phyloP scores from a whole-genome alignment of 2,888 invertebrate genomes.

The Chrysodeixis includens region DNA sequence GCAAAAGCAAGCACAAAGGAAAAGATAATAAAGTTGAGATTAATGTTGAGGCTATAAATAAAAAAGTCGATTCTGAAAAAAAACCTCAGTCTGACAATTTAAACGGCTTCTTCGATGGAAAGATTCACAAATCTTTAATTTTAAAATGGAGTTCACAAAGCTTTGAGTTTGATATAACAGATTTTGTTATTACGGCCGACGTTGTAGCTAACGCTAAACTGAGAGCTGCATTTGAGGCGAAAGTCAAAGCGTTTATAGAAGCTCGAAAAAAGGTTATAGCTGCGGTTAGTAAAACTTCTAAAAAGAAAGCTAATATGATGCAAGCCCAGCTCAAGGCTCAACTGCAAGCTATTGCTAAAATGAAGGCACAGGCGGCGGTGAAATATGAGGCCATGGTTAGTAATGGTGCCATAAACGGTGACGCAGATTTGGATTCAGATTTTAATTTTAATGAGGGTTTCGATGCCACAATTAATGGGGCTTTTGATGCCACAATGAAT shows the following conservation, averaged over 20 bases:
- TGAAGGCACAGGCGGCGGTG: not conserved
- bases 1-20: not conserved
- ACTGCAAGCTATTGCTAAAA: not conserved
- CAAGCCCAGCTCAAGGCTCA: constrained; percentile 3
- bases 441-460: not conserved
- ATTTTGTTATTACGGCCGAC: not conserved
- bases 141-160: not conserved
- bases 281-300: not conserved
- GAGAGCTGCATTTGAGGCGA: not conserved
- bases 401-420: not conserved
- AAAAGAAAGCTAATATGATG: not conserved
- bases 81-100: not conserved
- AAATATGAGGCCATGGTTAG: not conserved
- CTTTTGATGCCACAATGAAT: not conserved
- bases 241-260: not conserved
- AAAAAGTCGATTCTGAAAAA: not conserved
- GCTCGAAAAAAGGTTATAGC: not conserved
- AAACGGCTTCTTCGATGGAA: not conserved
- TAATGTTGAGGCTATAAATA: not conserved
- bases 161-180: not conserved
- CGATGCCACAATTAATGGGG: not conserved
- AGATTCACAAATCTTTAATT: not conserved
- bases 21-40: not conserved
- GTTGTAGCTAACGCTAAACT: not conserved
- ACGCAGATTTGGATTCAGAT: not conserved